These are phyloP conservation scores for Trissolcus japonicus DNA, from an alignment of 2,888 invertebrate genomes.

Conservation along the genomic window DNA sequence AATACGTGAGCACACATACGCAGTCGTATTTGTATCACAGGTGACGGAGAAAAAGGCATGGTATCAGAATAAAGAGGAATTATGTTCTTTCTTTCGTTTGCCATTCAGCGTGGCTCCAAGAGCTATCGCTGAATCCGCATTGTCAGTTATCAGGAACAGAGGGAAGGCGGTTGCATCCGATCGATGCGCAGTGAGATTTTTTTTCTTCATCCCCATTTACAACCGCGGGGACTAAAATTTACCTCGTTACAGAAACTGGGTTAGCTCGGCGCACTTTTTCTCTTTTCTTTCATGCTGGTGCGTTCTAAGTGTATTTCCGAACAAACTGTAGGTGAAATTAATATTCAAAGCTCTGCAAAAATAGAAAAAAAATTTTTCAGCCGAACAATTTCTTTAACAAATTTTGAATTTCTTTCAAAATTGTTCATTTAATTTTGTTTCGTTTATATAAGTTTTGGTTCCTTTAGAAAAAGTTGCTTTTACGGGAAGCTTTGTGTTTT, in stretches of 20 bases:
- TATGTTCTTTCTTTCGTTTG: slow-evolving; percentile 32
- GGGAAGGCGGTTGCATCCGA: slow-evolving; percentile 28
- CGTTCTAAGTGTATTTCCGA: background rate
- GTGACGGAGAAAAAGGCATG: slow-evolving; percentile 28
- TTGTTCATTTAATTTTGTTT: too few species aligned
- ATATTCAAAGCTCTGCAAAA: background rate
- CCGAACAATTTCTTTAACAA: too few species aligned
- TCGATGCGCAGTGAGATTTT: slow-evolving; percentile 17
- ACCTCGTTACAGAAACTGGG: slow-evolving; percentile 20
- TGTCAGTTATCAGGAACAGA: slow-evolving; percentile 41
- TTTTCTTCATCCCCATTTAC: slow-evolving; percentile 8
- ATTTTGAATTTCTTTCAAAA: too few species aligned
- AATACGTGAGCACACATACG: background rate
- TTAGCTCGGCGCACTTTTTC: slow-evolving; percentile 6
- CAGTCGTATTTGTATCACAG: slow-evolving; percentile 34
- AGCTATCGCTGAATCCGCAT: slow-evolving; percentile 42
- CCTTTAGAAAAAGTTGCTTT: too few species aligned
- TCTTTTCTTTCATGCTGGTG: slow-evolving; percentile 1
- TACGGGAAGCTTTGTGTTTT: background rate
- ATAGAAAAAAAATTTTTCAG: too few species aligned
- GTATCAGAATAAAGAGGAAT: slow-evolving; percentile 38
- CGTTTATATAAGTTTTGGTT: too few species aligned
- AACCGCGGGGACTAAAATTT: slow-evolving; percentile 22
- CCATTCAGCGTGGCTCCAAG: slow-evolving; percentile 31
- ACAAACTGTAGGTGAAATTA: background rate